Conservation (phyloP, 2,888 invertebrate genomes). For the Drosophila ezoana region DNA sequence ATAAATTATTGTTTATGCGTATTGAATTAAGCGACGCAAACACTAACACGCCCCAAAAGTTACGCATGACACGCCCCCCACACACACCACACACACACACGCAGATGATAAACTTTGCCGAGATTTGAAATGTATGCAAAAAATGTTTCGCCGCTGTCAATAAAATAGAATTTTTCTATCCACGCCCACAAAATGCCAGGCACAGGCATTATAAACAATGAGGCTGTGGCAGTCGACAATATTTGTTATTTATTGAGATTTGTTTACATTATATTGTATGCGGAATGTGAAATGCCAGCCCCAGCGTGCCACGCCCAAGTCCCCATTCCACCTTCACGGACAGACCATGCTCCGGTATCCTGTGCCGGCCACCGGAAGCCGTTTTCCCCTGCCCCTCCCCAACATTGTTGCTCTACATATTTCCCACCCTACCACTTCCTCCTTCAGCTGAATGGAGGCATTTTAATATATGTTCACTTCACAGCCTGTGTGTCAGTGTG, state of each 20-base stretch:
- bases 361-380: constrained; percentile 31
- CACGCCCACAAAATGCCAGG: constrained; percentile 47
- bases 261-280: constrained; percentile 65
- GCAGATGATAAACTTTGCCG: constrained; percentile 25
- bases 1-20: constrained; percentile 73
- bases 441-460: constrained; percentile 35
- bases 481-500: constrained; percentile 13
- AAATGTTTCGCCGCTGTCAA: constrained; percentile 66
- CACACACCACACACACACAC: neutral
- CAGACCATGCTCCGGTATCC: constrained; percentile 11
- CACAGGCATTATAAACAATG: constrained; percentile 21
- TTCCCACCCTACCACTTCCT: constrained; percentile 10
- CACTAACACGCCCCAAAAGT: constrained; percentile 14
- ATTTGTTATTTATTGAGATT: constrained; percentile 72
- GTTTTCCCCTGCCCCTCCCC: neutral
- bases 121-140: constrained; percentile 66
- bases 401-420: constrained; percentile 37
- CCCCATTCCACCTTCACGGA: neutral
- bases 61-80: constrained; percentile 5
- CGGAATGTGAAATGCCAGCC: constrained; percentile 32
- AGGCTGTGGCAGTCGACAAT: constrained; percentile 29
- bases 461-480: constrained; percentile 61
- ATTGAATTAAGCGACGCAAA: constrained; percentile 61
- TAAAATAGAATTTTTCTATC: constrained; percentile 62
- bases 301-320: neutral